A percentile compares a stretch with the other conserved stretches of the same genome.
Conservation (phyloP, 2,888 invertebrate species). For the Apamea monoglypha region DNA sequence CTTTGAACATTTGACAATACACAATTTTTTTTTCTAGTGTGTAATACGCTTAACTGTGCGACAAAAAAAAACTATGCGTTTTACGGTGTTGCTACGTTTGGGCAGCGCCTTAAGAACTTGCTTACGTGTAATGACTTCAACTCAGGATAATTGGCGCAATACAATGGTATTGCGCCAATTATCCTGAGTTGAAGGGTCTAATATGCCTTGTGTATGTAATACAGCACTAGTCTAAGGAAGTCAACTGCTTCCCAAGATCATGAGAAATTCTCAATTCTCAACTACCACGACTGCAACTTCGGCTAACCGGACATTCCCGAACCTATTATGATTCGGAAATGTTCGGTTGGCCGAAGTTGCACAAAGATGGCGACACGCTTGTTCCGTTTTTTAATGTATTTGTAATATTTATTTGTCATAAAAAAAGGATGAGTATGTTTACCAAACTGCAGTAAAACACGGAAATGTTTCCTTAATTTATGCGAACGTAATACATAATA, state of each 20-base stretch:
- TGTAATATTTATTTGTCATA: slow-evolving; percentile 1
- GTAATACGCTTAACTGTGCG: not conserved
- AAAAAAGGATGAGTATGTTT: slow-evolving; percentile 21
- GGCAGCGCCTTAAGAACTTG: not conserved
- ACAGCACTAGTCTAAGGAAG: no score
- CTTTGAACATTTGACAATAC: not conserved
- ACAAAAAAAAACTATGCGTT: not conserved
- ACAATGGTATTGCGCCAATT: not conserved
- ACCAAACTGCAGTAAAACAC: not conserved
- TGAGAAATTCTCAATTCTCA: not conserved
- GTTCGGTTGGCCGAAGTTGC: slow-evolving; percentile 12
- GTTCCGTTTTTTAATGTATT: not conserved
- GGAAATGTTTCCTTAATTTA: slow-evolving; percentile 51
- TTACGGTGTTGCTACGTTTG: not conserved
- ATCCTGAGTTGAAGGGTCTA: not conserved
- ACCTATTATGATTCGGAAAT: not conserved
- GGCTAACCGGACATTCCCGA: no score
- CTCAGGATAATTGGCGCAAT: no score
- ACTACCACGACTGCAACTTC: not conserved
- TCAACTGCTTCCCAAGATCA: not conserved
- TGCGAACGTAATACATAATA: slow-evolving; percentile 44
- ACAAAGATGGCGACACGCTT: not conserved
- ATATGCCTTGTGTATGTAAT: not conserved
- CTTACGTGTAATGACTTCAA: no score
- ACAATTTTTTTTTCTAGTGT: not conserved